Evolutionary conservation across 2,113 vertebrate species (phyloP), one percentile per base, ranked within the genome.

Genomic region (Callospermophilus lateralis): DNA sequence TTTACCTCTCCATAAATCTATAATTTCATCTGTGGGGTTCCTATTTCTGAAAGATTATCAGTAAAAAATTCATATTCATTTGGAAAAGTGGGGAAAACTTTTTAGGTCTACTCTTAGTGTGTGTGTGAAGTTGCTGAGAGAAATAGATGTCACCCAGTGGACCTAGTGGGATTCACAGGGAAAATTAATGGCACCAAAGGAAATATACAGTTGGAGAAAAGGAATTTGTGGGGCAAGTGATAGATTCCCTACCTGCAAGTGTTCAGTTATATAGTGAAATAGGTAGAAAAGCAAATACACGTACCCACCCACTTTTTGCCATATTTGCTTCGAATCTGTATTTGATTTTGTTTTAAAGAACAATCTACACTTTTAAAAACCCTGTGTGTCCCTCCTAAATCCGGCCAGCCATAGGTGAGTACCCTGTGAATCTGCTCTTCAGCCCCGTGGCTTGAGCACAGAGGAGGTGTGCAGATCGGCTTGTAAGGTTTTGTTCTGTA

Each of bases 51-150:
- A 5, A 63, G 3, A 48, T 85, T 89, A 42, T 68, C 77, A 39
- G 78, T 89, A 74, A 70, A 92, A 94, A 85, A 51, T 74, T 76
- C 68, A 81, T 74, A 63, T 70, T 96, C 28, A 63, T 8, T 74
- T 92, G 53, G 51, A 90, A 90, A 87, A 32, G 63, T 81, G 48
- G 45, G 8, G 74, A 94, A 65, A 88, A 61, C 28, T 37, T 92
- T 4, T 55, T 42, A 91, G 19, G 26, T 85, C 74, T 32, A 92
- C 67, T 63, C 39, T 92, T 58, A 70, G 53, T 61, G 79, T 42
- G 4, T 80, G 51, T 61, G 6, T 70, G 80, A 70, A 65, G 28
- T 63, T 89, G 58, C 39, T 63, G 48, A 94, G 65, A 68, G 72
- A 74, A 85, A 65, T 34, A 68, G 24, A 24, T 84, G 48, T 15